A percentile compares a stretch with the other conserved stretches of the same genome.
phyloP scores from a whole-genome alignment of 2,113 vertebrate genomes.

The Muntiacus muntjak region DNA sequence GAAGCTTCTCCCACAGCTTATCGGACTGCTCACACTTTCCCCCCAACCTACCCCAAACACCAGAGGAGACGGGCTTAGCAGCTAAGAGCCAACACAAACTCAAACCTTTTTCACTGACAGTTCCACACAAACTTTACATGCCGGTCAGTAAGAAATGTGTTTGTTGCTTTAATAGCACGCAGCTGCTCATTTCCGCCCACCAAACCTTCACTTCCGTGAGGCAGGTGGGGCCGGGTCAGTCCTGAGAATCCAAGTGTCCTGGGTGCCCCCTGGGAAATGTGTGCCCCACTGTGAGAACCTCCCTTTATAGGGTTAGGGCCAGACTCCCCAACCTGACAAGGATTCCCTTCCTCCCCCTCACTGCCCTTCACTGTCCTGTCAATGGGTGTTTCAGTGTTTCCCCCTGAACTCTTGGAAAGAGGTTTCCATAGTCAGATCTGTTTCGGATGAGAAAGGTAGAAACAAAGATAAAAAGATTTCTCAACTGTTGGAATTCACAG shows the following conservation, averaged over 20 bases:
- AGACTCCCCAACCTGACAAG: not conserved
- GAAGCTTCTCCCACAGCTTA: not conserved
- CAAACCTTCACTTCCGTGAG: not conserved
- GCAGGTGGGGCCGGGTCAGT: rapidly evolving
- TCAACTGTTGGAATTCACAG: not conserved
- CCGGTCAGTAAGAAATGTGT: not conserved
- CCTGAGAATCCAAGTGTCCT: not conserved
- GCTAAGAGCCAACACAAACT: not conserved
- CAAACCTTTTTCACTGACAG: not conserved
- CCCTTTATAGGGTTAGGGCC: not conserved
- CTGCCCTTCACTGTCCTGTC: not conserved
- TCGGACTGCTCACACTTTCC: not conserved
- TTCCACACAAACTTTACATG: not conserved
- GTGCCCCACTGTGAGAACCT: not conserved
- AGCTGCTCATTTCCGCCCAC: not conserved
- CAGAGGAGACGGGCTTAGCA: not conserved
- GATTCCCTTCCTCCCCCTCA: not conserved
- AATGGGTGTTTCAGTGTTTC: not conserved
- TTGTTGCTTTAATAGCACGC: not conserved
- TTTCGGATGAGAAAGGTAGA: not conserved
- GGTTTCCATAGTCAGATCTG: not conserved
- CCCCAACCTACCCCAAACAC: not conserved
- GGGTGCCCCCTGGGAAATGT: rapidly evolving
- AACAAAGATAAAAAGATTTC: constrained; percentile 27
- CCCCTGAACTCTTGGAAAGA: not conserved